Percentiles rank a stretch among this genome's conserved stretches.
These are phyloP conservation scores for Tauraco erythrolophus DNA, from an alignment of 2,113 vertebrate species.

Conservation along the genomic window DNA sequence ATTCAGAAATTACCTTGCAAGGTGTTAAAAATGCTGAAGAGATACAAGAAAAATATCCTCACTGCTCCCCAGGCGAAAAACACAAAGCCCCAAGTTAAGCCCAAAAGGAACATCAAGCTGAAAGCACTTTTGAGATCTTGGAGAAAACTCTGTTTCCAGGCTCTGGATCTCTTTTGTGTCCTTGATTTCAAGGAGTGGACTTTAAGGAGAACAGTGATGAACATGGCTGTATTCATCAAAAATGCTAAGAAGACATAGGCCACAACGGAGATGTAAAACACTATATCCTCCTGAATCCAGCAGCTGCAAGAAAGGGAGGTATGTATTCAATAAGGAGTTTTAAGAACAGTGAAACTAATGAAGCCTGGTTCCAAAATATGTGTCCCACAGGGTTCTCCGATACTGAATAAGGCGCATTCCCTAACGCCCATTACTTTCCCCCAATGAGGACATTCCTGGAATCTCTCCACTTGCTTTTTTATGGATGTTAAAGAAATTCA, in stretches of 20 bases:
- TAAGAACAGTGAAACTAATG: not conserved
- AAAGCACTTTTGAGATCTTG: conserved; percentile 81
- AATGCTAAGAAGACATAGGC: conserved; percentile 83
- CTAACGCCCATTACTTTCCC: fast-evolving
- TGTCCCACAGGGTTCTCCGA: fast-evolving
- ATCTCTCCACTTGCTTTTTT: not conserved
- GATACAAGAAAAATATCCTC: conserved; percentile 80
- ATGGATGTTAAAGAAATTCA: not conserved
- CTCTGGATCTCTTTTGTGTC: conserved; percentile 23
- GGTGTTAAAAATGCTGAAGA: conserved; percentile 87
- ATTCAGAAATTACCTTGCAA: conserved; percentile 82
- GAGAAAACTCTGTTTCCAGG: conserved; percentile 40
- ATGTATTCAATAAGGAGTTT: not conserved
- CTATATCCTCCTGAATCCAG: conserved; percentile 81
- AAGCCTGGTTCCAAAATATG: not conserved
- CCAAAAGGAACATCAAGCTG: conserved; percentile 87
- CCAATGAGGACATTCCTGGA: not conserved
- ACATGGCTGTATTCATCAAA: conserved; percentile 82
- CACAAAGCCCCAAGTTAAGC: conserved; percentile 87
- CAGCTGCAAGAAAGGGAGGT: conserved; percentile 78
- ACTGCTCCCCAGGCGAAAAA: conserved; percentile 85
- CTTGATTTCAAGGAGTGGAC: conserved; percentile 77
- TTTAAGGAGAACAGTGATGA: conserved; percentile 85
- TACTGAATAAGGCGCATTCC: not conserved
- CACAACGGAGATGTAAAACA: conserved; percentile 84